Evolutionary conservation across 2,888 invertebrate genomes (phyloP).

Genomic region (Eilema griseolum): DNA sequence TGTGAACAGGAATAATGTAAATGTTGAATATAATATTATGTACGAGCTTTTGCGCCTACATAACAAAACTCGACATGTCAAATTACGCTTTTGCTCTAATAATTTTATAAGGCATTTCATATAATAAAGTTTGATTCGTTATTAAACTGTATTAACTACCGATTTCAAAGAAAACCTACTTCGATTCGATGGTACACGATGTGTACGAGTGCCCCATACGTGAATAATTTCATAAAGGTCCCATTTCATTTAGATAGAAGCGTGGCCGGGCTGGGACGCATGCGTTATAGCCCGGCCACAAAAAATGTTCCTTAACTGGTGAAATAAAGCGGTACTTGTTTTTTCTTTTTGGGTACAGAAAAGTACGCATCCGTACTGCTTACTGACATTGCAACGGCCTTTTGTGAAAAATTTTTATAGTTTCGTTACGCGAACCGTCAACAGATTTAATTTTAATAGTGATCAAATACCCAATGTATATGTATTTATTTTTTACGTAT

Average conservation of each 20-base stretch:
- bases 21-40: no score
- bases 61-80: background rate
- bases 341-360: background rate
- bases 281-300: background rate
- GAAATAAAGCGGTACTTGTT: constrained; percentile 5
- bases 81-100: background rate
- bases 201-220: background rate
- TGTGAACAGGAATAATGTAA: background rate
- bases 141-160: background rate
- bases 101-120: no score
- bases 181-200: constrained; percentile 9
- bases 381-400: background rate
- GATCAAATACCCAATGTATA: no score
- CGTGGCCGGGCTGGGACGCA: background rate
- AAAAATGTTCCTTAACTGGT: background rate
- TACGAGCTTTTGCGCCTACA: no score
- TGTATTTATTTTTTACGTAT: no score
- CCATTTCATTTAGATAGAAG: background rate
- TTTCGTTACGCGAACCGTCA: no score
- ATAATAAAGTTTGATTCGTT: no score
- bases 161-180: constrained; percentile 1
- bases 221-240: no score
- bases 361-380: background rate
- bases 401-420: no score
- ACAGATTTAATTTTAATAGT: no score